Conservation (phyloP, 2,888 invertebrate genomes). For the Pollenia amentaria region DNA sequence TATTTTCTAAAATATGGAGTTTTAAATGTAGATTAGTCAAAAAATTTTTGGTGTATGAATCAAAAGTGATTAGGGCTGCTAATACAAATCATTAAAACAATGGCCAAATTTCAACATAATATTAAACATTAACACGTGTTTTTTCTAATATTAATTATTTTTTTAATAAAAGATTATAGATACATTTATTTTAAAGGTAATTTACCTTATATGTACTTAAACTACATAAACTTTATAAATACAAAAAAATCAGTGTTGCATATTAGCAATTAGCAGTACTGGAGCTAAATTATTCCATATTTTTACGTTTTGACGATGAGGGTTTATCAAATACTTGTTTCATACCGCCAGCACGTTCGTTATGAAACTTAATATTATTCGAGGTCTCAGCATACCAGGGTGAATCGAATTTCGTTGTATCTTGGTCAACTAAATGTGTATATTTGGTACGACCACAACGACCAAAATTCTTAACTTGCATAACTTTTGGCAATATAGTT, state of each 20-base stretch:
- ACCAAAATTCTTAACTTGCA: conserved; percentile 99
- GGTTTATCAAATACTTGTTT: conserved; percentile 97
- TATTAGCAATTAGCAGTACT: background rate
- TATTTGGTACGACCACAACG: conserved; percentile 99
- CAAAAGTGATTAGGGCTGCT: no score
- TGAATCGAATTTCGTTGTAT: conserved; percentile 98
- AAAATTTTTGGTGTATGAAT: no score
- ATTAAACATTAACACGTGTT: no score
- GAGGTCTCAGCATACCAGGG: conserved; percentile 98
- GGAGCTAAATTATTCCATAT: conserved; percentile 77
- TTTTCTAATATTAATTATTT: no score
- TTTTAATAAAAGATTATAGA: background rate
- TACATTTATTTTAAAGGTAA: conserved; percentile 50
- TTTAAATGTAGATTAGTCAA: no score
- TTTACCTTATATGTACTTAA: conserved; percentile 49
- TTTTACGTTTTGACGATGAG: conserved; percentile 85
- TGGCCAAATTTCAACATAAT: no score
- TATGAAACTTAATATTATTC: conserved; percentile 94
- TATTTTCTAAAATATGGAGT: no score
- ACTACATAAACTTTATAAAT: conserved; percentile 35
- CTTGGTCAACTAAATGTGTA: conserved; percentile 99
- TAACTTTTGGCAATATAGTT: conserved; percentile 98
- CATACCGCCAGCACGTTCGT: conserved; percentile 95
- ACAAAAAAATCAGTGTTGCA: background rate
- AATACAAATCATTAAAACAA: no score